Percentiles rank a stretch among this genome's conserved stretches.
These are phyloP conservation scores for Pelvicachromis taeniatus DNA, from an alignment of 2,113 vertebrate species.

Conservation along the genomic window DNA sequence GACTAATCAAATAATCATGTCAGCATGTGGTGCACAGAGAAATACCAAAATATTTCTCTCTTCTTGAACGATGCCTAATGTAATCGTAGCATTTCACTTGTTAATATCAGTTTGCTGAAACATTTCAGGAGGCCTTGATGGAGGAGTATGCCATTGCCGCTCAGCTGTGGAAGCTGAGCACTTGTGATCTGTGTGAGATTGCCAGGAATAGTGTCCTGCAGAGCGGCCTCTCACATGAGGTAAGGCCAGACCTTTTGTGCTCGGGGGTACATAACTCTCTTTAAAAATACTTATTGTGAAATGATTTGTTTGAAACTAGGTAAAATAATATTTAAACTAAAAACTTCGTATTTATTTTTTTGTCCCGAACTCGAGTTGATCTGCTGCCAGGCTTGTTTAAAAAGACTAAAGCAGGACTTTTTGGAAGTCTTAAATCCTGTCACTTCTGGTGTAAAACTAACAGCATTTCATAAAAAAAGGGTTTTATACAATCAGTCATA, in stretches of 20 bases:
- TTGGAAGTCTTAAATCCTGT: background rate
- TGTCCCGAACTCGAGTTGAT: background rate
- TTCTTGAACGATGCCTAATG: background rate
- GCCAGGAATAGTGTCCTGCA: conserved; percentile 95
- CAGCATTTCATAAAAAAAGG: background rate
- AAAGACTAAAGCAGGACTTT: background rate
- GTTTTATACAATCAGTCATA: background rate
- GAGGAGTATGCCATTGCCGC: conserved; percentile 94
- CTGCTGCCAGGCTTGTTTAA: background rate
- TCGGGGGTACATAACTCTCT: background rate
- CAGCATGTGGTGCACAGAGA: background rate
- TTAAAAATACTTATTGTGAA: background rate
- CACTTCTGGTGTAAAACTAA: background rate
- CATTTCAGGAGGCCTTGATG: conserved; percentile 63
- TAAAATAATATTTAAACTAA: background rate
- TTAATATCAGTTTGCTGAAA: background rate
- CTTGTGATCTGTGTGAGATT: conserved; percentile 94
- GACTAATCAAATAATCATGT: background rate
- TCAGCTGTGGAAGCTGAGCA: conserved; percentile 98
- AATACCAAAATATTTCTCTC: background rate
- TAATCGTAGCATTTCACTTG: background rate
- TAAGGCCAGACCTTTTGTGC: conserved; percentile 28
- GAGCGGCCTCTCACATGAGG: conserved; percentile 92
- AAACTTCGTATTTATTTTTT: background rate
- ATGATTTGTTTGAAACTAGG: background rate